These are phyloP conservation scores for Drosophila sechellia DNA, from an alignment of 1,140 invertebrate genomes.

Conservation along the genomic window DNA sequence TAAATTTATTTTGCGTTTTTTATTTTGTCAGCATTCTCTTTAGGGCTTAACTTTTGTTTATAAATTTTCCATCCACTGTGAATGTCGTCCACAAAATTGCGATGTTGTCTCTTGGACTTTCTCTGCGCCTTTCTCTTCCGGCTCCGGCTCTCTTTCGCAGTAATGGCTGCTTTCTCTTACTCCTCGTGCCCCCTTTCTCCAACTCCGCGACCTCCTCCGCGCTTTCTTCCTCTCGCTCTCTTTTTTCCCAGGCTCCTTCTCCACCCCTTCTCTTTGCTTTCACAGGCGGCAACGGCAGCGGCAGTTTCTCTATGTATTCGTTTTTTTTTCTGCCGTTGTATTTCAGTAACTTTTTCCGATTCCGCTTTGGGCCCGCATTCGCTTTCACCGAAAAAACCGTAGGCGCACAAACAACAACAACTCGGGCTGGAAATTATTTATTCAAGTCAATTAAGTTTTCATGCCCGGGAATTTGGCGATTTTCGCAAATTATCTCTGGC, in stretches of 20 bases:
- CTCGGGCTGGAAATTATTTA: conserved; percentile 39
- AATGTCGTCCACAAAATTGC: conserved; percentile 20
- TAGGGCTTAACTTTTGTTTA: conserved; percentile 45
- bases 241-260: conserved; percentile 13
- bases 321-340: conserved; percentile 37
- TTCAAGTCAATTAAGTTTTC: conserved; percentile 43
- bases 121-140: conserved; percentile 3
- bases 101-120: conserved; percentile 7
- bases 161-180: conserved; percentile 23
- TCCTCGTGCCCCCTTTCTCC: conserved; percentile 10
- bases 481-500: conserved; percentile 13
- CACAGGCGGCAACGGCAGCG: conserved; percentile 74
- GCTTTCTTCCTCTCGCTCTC: conserved; percentile 1
- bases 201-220: conserved; percentile 47
- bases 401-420: conserved; percentile 53
- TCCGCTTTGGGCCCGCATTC: conserved; percentile 67
- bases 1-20: background rate
- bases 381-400: conserved; percentile 64
- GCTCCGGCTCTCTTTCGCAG: conserved; percentile 10
- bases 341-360: conserved; percentile 61
- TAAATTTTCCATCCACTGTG: conserved; percentile 26
- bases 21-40: background rate
- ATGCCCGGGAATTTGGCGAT: conserved; percentile 16
- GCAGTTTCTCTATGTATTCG: conserved; percentile 59
- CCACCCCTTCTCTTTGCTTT: conserved; percentile 32